Conservation (phyloP, 2,797 vertebrate species). For the Myioborus melanocephalus region DNA sequence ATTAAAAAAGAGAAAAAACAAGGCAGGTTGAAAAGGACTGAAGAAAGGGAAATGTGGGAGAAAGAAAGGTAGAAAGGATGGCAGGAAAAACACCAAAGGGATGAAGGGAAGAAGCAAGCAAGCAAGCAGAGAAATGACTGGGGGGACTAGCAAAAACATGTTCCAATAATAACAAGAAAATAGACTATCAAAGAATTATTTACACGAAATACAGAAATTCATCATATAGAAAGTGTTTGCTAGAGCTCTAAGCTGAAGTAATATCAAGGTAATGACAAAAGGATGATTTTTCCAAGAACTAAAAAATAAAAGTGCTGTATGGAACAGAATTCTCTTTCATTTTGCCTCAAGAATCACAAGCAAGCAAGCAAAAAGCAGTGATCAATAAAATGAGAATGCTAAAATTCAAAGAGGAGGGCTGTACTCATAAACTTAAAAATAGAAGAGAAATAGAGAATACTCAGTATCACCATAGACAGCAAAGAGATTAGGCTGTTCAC, state of each 20-base stretch:
- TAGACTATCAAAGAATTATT: neutral
- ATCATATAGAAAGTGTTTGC: neutral
- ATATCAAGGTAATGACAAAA: neutral
- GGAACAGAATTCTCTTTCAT: neutral
- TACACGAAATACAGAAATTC: neutral
- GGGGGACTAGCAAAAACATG: neutral
- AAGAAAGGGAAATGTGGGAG: neutral
- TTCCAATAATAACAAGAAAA: neutral
- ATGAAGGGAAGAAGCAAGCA: neutral
- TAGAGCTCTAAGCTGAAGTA: neutral
- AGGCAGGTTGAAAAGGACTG: neutral
- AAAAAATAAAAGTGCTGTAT: neutral
- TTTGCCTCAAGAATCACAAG: neutral
- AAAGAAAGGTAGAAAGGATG: too few species aligned
- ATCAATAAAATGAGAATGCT: neutral
- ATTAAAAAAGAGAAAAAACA: neutral
- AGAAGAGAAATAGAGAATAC: neutral
- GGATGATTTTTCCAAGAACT: neutral
- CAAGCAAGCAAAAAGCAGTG: neutral
- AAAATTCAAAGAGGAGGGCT: neutral
- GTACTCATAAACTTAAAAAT: neutral
- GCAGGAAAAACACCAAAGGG: fast-evolving
- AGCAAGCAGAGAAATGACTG: neutral
- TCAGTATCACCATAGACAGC: neutral
- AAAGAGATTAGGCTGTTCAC: neutral